Conservation (phyloP, 1,140 invertebrate species). For the Ladona fulva region DNA sequence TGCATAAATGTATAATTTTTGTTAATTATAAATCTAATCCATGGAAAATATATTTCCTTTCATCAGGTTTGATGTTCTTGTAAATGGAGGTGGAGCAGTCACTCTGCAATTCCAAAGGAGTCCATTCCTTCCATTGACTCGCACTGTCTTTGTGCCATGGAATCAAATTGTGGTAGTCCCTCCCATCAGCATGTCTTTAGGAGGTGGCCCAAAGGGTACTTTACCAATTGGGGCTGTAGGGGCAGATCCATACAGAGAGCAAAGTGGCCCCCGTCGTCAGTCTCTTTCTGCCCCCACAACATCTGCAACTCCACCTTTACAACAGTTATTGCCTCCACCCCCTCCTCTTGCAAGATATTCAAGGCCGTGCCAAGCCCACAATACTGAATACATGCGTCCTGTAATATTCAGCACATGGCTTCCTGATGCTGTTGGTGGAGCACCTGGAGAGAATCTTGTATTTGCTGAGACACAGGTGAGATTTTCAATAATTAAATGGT, state of each 20-base stretch:
- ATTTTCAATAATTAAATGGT: no score
- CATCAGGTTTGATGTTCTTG: constrained; percentile 91
- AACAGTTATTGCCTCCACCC: constrained; percentile 13
- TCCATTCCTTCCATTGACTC: constrained; percentile 76
- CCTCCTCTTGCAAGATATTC: constrained; percentile 18
- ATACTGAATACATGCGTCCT: constrained; percentile 69
- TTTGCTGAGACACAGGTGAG: constrained; percentile 80
- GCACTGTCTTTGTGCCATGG: constrained; percentile 88
- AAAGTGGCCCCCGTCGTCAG: constrained; percentile 12
- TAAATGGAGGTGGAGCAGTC: constrained; percentile 97
- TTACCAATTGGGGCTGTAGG: constrained; percentile 13
- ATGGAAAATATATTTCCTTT: constrained; percentile 8
- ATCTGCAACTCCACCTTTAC: not conserved
- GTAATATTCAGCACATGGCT: constrained; percentile 78
- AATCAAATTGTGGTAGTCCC: constrained; percentile 89
- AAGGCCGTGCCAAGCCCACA: constrained; percentile 72
- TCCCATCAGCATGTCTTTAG: constrained; percentile 76
- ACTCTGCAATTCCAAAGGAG: constrained; percentile 91
- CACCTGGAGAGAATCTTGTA: constrained; percentile 68
- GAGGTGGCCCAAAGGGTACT: constrained; percentile 40
- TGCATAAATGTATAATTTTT: no score
- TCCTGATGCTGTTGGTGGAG: constrained; percentile 71
- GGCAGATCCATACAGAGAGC: constrained; percentile 20
- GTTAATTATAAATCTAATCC: no score
- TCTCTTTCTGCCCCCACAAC: not conserved